Base-by-base conservation (phyloP, 1,140 invertebrate genomes). In the Tribolium castaneum region DNA sequence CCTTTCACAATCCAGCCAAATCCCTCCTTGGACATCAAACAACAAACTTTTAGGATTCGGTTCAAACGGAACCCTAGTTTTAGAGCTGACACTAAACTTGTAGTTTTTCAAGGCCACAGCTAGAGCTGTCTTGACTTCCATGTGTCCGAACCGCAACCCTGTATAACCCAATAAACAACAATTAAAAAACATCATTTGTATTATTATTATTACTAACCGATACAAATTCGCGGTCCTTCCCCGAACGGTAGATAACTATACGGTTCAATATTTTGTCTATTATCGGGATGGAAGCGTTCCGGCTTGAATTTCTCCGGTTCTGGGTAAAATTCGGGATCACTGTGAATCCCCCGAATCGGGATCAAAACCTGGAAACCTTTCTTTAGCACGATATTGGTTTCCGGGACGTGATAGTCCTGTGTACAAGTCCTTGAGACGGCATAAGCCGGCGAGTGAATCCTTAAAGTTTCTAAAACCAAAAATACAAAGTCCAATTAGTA, bases 261-360 rank as follows among this genome's bases (percentile, higher is more conserved):
- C 1, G 85, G 5, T 81, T 84, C 16, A 82, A 80, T 45, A 78
- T 78, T 9, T 78, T 78, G 1, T 73, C 80, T 70, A 85, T 88
- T 50, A 73, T 78, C 73, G 83, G 85, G 52, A 83, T 79, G 3
- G 75, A 89, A 92, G 80, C 92, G 84, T 78, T 92, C 90, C 0
- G 92, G 92, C 79, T 90, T 86, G 80, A 92, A 93, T 80, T 85
- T 84, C 1, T 90, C 83, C 2, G 92, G 91, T 34, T 92, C 82
- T 0, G 88, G 86, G 86, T 87, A 92, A 79, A 88, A 85, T 2
- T 88, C 78, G 1, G 87, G 86, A 85, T 91, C 88, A 10, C 88
- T 87, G 75, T 95, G 93, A 22, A 94, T 85, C 0, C 88, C 89
- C 19, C 89, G 86, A 0, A 90, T 85, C 0, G 92, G 89, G 22